Evolutionary conservation across 2,113 vertebrate species (phyloP).

Genomic region (Syngnathus scovelli): DNA sequence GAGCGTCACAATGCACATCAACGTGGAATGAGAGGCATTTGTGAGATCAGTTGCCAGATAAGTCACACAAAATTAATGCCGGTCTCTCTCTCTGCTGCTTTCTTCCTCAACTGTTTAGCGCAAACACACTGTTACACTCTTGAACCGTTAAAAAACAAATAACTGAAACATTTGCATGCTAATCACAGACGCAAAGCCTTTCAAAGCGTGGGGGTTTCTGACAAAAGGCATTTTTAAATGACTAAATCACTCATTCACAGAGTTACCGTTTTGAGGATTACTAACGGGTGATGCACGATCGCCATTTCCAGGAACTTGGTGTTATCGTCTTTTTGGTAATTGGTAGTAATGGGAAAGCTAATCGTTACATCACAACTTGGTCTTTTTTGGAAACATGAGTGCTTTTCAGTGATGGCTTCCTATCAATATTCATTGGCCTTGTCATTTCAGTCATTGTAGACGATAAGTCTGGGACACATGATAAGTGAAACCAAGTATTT

Average conservation of each 20-base stretch:
- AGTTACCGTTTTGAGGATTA: not conserved
- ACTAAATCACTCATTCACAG: not conserved
- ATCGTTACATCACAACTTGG: not conserved
- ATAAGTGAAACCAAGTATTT: not conserved
- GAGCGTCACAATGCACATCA: slow-evolving; percentile 23
- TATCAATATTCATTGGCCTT: not conserved
- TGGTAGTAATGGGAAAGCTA: not conserved
- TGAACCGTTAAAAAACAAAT: slow-evolving; percentile 17
- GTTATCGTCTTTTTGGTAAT: not conserved
- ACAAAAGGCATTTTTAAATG: not conserved
- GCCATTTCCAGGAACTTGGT: not conserved
- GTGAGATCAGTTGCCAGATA: slow-evolving; percentile 50
- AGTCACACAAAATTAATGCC: slow-evolving; percentile 6
- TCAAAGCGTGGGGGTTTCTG: not conserved
- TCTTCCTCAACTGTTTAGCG: slow-evolving; percentile 6
- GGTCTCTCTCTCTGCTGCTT: not conserved
- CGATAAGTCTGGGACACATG: not conserved
- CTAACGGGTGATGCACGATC: not conserved
- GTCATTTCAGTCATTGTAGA: not conserved
- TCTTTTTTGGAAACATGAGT: not conserved
- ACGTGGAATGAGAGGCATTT: slow-evolving; percentile 46
- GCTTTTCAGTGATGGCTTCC: not conserved
- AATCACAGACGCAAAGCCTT: not conserved
- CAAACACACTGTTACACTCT: slow-evolving; percentile 31
- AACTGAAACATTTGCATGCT: not conserved